Evolutionary conservation across 1,140 invertebrate species (phyloP).

Genomic region (Drosophila nikananu): DNA sequence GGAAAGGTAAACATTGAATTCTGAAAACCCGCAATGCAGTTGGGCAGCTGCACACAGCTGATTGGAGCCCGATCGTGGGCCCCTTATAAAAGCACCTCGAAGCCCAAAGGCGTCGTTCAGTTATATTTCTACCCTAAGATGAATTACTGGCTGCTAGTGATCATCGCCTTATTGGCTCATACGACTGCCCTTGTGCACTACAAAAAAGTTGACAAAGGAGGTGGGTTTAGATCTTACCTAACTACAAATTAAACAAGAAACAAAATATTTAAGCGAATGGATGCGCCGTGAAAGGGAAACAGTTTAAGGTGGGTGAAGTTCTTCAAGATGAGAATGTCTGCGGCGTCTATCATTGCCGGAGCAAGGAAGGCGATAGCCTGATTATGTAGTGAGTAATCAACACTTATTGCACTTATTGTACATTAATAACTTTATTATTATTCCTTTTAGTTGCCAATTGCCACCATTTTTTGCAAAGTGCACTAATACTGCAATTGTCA

Average conservation of each 20-base stretch:
- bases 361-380: neutral
- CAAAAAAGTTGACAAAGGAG: neutral
- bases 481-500: accelerated
- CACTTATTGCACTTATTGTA: neutral
- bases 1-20: neutral
- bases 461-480: neutral
- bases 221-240: neutral
- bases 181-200: neutral
- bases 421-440: neutral
- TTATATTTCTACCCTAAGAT: neutral
- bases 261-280: neutral
- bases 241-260: neutral
- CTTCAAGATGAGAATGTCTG: neutral
- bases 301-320: neutral
- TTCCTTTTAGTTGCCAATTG: neutral
- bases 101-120: neutral
- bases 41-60: neutral
- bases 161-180: neutral
- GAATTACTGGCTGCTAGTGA: neutral
- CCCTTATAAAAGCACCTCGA: neutral
- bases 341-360: neutral
- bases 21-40: neutral
- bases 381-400: neutral
- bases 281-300: neutral
- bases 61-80: neutral